phyloP scores from a whole-genome alignment of 2,797 vertebrate species.

The Falco novaeseelandiae region DNA sequence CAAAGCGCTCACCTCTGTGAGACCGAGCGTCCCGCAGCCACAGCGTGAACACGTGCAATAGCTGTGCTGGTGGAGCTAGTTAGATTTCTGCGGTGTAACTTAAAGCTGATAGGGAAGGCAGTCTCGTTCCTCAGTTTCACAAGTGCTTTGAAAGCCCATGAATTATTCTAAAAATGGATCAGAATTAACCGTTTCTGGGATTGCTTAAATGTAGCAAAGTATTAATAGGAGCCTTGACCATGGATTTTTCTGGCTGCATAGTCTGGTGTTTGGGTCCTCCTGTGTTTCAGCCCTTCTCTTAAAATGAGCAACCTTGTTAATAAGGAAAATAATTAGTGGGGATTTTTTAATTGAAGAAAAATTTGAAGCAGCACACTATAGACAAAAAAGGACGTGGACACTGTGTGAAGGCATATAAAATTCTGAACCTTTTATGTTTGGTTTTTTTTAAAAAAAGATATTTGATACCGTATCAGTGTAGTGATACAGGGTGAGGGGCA shows the following conservation, averaged over 20 bases:
- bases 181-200: slow-evolving; percentile 17
- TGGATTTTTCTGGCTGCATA: not conserved
- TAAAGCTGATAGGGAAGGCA: not conserved
- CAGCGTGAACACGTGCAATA: not conserved
- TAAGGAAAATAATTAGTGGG: not conserved
- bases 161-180: slow-evolving; percentile 3
- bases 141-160: not conserved
- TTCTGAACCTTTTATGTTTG: not conserved
- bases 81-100: not conserved
- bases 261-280: not conserved
- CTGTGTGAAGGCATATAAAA: not conserved
- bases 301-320: not conserved
- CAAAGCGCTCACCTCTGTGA: rapidly evolving
- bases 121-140: not conserved
- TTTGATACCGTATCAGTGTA: rapidly evolving
- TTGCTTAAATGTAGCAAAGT: not conserved
- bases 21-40: not conserved
- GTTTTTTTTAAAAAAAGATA: no score
- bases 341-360: not conserved
- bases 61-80: not conserved
- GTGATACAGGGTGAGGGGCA: not conserved
- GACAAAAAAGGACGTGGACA: rapidly evolving
- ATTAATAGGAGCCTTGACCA: not conserved
- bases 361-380: not conserved
- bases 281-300: not conserved